These are phyloP conservation scores for Caenorhabditis sinica DNA, from an alignment of 2,888 invertebrate genomes.

Conservation along the genomic window DNA sequence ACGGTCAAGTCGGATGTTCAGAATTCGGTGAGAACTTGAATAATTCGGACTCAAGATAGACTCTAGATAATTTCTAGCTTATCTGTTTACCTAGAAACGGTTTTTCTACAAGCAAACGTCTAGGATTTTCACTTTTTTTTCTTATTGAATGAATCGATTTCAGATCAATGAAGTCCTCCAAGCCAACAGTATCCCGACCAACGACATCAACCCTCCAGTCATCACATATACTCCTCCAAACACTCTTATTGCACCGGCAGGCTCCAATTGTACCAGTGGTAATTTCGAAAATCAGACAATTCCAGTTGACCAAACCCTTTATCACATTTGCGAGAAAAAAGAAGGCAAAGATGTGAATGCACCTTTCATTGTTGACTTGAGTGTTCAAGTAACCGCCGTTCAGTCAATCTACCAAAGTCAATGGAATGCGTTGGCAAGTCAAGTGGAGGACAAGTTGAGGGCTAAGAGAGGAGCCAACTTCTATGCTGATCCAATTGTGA, in stretches of 20 bases:
- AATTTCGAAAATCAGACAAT: neutral
- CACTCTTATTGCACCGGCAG: neutral
- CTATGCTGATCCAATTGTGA: constrained; percentile 17
- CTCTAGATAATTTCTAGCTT: no score
- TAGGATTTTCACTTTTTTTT: no score
- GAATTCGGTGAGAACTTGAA: constrained; percentile 36
- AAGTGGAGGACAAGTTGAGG: constrained; percentile 42
- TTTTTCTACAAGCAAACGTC: neutral
- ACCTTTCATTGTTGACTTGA: constrained; percentile 5
- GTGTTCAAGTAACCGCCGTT: constrained; percentile 36
- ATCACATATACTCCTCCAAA: constrained; percentile 25
- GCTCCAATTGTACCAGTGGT: neutral
- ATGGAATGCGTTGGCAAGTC: constrained; percentile 34
- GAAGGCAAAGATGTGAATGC: neutral
- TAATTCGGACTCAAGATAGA: no score
- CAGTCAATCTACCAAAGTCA: constrained; percentile 50
- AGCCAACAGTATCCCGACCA: constrained; percentile 48
- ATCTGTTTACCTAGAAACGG: no score
- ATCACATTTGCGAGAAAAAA: neutral
- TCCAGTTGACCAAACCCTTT: neutral
- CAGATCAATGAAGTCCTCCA: constrained; percentile 53
- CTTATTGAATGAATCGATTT: no score
- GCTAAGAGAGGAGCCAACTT: constrained; percentile 14
- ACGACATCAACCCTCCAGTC: constrained; percentile 37
- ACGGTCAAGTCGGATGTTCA: constrained; percentile 25